Evolutionary conservation across 2,888 invertebrate genomes (phyloP), one percentile per base, ranked within the genome.

Genomic region (Eupithecia insigniata): DNA sequence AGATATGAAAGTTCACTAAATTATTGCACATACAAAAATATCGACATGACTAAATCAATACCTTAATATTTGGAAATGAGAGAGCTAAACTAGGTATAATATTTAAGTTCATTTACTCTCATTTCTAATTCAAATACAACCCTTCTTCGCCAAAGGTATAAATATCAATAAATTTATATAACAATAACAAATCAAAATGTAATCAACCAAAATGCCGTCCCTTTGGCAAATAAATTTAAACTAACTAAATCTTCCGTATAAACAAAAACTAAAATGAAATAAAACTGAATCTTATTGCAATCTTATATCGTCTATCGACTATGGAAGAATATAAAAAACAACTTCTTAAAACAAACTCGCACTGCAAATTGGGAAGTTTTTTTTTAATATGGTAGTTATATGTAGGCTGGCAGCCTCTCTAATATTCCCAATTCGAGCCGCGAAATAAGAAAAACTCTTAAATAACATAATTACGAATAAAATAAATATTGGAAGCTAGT

Each of bases 11-110:
- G 87, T 85, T 70, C 60, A 66, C 71, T 71, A 71, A 88, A 86
- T 90, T 93, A 93, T 92, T 93, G 93, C 93, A 92, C 92, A 90
- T 92, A 92, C 82, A 90, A 92, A 92, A 92, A 91, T 90, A 91
- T 87, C 87, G 85, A 90, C 90, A 83, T 81, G 84, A 82, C 83
- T 80, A 78, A 78, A 79, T 80, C 79, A 80, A 77, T 75, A 79
- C 36, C 67, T 64, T 64, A 71, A 26, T 65, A 73, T 66, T 71
- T 66, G 73, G 62, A 71, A 73, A 62, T 66, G 70, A 79, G 76
- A 78, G 79, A 77, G 79, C 75, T 75, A 73, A 28, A 30, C 69
- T 66, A 73, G 68, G 55, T 71, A 71, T 69, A 60, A 66, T 51
- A 51, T 10, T 46, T 66, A 43, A 70, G 70, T 72, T 70, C 68